These are phyloP conservation scores for Hippocampus kuda DNA, from an alignment of 2,797 vertebrate species.

Conservation along the genomic window DNA sequence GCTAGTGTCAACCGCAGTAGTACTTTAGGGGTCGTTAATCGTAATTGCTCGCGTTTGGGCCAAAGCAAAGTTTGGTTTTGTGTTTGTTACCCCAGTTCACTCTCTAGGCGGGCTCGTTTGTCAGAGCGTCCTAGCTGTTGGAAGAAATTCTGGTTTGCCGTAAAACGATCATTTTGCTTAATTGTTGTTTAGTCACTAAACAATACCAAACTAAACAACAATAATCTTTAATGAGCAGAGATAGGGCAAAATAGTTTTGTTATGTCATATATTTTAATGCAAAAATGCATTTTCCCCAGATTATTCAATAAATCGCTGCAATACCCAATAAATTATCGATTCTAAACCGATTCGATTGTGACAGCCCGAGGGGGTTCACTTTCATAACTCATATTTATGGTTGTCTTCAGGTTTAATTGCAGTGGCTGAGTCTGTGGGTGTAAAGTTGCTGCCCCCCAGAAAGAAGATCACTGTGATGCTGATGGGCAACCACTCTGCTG, in stretches of 20 bases:
- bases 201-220: no score
- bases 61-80: neutral
- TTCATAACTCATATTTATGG: neutral
- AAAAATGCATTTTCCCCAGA: no score
- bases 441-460: slow-evolving; percentile 70
- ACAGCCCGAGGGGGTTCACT: neutral
- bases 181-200: no score
- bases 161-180: neutral
- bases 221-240: no score
- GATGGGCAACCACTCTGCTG: slow-evolving; percentile 82
- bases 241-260: no score
- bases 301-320: no score
- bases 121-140: neutral
- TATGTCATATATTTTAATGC: no score
- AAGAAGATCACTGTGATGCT: slow-evolving; percentile 81
- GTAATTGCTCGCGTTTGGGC: neutral
- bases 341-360: no score
- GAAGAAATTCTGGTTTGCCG: neutral
- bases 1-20: slow-evolving; percentile 1
- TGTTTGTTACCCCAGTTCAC: neutral
- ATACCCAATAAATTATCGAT: no score
- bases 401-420: slow-evolving; percentile 63
- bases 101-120: neutral
- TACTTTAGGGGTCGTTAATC: neutral
- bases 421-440: slow-evolving; percentile 67